Evolutionary conservation across 2,888 invertebrate genomes (phyloP), one percentile per base, ranked within the genome.

Genomic region (Drosophila prostipennis): DNA sequence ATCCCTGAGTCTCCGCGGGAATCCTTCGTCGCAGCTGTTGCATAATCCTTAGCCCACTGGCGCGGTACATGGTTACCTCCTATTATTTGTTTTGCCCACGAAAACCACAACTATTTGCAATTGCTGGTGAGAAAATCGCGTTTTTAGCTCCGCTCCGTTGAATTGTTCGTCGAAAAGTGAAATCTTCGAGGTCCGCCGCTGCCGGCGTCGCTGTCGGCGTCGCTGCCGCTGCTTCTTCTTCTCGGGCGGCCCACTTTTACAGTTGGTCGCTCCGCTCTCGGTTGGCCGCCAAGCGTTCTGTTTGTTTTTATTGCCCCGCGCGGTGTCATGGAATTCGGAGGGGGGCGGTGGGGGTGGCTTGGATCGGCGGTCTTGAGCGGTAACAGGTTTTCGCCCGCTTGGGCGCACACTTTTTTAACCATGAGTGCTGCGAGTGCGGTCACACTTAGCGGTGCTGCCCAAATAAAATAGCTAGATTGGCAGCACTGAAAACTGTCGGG

Each of bases 181-280:
- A 79, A 79, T 70, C 73, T 77, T 51, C 34, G 37, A 70, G 56
- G 46, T 57, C 43, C 53, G 36, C 37, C 71, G 53, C 34, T 84
- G 76, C 37, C n/a, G 6, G 70, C 74, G 77, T 72, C 65, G 60
- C 67, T 43, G 73, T 46, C 57, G 19, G 42, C 42, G 11, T 42
- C 68, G 7, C 7, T 1, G 55, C 32, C 77, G 67, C 43, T 58
- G 65, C 69, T 77, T 70, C 79, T 71, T 58, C 52, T 49, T 70
- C 61, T 71, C 34, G 64, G 54, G 61, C 83, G 83, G 55, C 86
- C 86, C 79, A 83, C 80, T 83, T 83, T 83, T 83, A 73, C 79
- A 76, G 72, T 75, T 77, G 72, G 59, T 59, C 52, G 71, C 43
- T 42, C 2, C 42, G 42, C 45, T 46, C 56, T 56, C 74, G 72